A percentile compares a stretch with the other conserved stretches of the same genome.
phyloP scores from a whole-genome alignment of 2,888 invertebrate genomes.

The Cephus sareptanus region DNA sequence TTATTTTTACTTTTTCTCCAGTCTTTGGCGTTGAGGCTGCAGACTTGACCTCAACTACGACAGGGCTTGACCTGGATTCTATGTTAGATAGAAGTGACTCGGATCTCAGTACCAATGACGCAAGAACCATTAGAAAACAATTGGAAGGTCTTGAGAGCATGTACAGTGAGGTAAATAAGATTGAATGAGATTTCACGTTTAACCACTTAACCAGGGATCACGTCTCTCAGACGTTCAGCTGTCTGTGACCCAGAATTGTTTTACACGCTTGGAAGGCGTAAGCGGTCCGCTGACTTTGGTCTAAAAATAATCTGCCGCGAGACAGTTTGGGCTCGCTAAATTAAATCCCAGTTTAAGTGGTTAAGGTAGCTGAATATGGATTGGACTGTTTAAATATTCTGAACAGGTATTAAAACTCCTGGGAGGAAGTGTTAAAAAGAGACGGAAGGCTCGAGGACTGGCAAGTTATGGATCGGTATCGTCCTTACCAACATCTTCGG shows the following conservation, averaged over 20 bases:
- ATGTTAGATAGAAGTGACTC: conserved; percentile 83
- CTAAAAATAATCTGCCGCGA: too few species aligned
- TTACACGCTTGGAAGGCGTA: background rate
- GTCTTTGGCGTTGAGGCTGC: conserved; percentile 80
- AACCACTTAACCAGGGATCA: background rate
- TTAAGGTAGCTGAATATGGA: conserved; percentile 3
- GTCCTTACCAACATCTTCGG: conserved; percentile 84
- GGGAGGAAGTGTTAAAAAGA: conserved; percentile 69
- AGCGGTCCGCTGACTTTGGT: too few species aligned
- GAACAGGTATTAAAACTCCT: conserved; percentile 71
- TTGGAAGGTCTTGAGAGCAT: conserved; percentile 86
- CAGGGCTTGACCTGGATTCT: conserved; percentile 82
- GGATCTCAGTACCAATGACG: conserved; percentile 80
- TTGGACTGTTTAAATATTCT: background rate
- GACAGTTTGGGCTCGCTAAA: too few species aligned
- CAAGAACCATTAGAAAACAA: conserved; percentile 82
- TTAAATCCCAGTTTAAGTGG: too few species aligned
- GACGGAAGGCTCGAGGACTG: conserved; percentile 59
- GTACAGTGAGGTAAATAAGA: conserved; percentile 80
- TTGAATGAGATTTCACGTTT: background rate
- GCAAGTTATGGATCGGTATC: conserved; percentile 82
- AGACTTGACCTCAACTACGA: conserved; percentile 83
- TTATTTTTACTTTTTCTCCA: conserved; percentile 51
- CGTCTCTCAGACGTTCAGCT: background rate
- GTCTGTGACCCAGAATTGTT: background rate